Evolutionary conservation across 2,797 vertebrate species (phyloP), one percentile per base, ranked within the genome.

Genomic region (Mycteria americana): DNA sequence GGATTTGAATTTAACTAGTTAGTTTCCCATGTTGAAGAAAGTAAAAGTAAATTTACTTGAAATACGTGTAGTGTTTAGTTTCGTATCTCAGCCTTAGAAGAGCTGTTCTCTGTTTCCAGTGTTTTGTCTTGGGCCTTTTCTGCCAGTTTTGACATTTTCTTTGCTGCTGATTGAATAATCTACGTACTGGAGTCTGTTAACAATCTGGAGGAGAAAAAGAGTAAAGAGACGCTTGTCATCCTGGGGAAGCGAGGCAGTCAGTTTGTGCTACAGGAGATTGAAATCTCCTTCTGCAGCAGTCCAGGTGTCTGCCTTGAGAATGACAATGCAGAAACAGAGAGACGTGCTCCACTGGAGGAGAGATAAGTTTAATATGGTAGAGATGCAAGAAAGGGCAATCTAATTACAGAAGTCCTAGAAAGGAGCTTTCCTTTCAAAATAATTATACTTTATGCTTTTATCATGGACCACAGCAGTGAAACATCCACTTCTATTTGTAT

Each of bases 311-410:
- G 92, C 83, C 84, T 86, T 31, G 78, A 92, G 81, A 78, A 96
- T 97, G 97, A 97, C 96, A 87, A 0, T 93, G 96, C 96, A 97
- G 84, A 97, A 97, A 96, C 45, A 68, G 48, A 69, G 75, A 69
- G 92, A 65, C 0, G 2, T 77, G 77, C 77, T 96, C 50, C 28
- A 10, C 70, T 90, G 81, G 62, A 79, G 88, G 72, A 59, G 64
- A 74, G 56, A 54, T 5, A 89, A 75, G 31, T 92, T 89, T 54
- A 57, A 17, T n/a, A 21, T 8, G 11, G 65, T 18, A 59, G 69
- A 64, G 68, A 41, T 67, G 31, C 17, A 51, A 56, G 68, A 74
- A 90, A 68, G 45, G 74, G 8, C 53, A 79, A 4, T 30, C 33
- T 62, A 22, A 69, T 65, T 62, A 30, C 18, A 64, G 45, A 10